Conservation (phyloP, 30 jellyfish, hydroid and myxozoan genomes). For the Mastigias papua region DNA sequence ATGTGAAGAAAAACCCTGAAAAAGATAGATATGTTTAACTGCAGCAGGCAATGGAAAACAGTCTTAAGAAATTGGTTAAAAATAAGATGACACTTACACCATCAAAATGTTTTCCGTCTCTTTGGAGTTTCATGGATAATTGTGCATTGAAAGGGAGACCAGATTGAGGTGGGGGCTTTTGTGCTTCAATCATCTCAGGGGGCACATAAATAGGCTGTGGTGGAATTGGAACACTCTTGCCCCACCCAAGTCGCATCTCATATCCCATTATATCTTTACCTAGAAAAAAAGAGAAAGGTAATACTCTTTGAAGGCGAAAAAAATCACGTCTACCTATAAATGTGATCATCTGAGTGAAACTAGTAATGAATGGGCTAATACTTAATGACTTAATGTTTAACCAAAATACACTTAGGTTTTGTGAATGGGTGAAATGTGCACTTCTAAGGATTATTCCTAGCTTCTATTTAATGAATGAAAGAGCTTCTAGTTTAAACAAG, state of each 20-base stretch:
- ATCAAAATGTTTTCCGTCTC: slow-evolving; percentile 77
- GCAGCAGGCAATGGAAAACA: too few species aligned
- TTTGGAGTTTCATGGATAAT: slow-evolving; percentile 57
- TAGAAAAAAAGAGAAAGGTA: background rate
- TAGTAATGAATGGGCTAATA: too few species aligned
- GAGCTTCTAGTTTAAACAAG: too few species aligned
- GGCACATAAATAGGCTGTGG: slow-evolving; percentile 97
- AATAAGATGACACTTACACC: slow-evolving; percentile 74
- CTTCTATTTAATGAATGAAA: too few species aligned
- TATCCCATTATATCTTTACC: slow-evolving; percentile 92
- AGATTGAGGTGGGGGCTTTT: slow-evolving; percentile 95
- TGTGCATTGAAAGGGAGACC: slow-evolving; percentile 97
- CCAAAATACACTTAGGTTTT: background rate
- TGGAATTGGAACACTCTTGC: slow-evolving; percentile 96
- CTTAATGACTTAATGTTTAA: too few species aligned
- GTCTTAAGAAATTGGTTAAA: too few species aligned
- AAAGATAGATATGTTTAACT: too few species aligned
- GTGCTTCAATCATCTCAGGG: slow-evolving; percentile 94
- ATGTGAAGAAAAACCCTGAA: background rate
- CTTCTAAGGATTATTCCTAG: too few species aligned
- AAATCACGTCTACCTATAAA: too few species aligned
- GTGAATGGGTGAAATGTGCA: too few species aligned
- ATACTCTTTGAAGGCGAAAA: too few species aligned
- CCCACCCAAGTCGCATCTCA: slow-evolving; percentile 99
- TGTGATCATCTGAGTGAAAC: too few species aligned